Percentiles rank a stretch among this genome's conserved stretches.
phyloP scores from a whole-genome alignment of 2,888 invertebrate genomes.

The Mythimna impura region DNA sequence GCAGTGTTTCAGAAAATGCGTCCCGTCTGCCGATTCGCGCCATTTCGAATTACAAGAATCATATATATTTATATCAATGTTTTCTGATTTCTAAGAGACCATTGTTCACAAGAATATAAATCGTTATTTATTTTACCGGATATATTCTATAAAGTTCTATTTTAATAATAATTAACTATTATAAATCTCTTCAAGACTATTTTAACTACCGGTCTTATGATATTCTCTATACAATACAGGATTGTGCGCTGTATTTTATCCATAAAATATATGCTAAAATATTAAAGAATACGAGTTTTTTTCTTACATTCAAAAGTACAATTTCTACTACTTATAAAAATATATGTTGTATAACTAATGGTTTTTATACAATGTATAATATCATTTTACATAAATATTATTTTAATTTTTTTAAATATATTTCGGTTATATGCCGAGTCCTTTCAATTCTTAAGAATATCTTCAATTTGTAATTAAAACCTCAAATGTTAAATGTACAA shows the following conservation, averaged over 20 bases:
- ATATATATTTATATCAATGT: conserved; percentile 45
- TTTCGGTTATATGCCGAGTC: conserved; percentile 8
- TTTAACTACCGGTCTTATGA: conserved; percentile 74
- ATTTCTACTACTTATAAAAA: background rate
- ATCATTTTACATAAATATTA: background rate
- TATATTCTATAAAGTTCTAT: conserved; percentile 32
- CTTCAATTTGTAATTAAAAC: conserved; percentile 24
- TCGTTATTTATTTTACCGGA: conserved; percentile 30
- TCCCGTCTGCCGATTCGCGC: conserved; percentile 29
- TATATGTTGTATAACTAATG: background rate
- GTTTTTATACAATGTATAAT: background rate
- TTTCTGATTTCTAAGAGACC: conserved; percentile 24
- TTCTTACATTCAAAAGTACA: conserved; percentile 4
- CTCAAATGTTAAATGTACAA: conserved; percentile 48
- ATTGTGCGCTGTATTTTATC: background rate
- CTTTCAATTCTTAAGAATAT: conserved; percentile 5
- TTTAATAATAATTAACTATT: conserved; percentile 18
- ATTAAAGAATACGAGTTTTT: background rate
- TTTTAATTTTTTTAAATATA: background rate
- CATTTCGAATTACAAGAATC: conserved; percentile 34
- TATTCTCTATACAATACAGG: conserved; percentile 57
- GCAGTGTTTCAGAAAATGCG: conserved; percentile 43
- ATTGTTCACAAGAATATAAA: conserved; percentile 31
- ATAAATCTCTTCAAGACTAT: conserved; percentile 56
- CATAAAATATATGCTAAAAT: background rate